Evolutionary conservation across 2,113 vertebrate species (phyloP).

Genomic region (Malurus melanocephalus): DNA sequence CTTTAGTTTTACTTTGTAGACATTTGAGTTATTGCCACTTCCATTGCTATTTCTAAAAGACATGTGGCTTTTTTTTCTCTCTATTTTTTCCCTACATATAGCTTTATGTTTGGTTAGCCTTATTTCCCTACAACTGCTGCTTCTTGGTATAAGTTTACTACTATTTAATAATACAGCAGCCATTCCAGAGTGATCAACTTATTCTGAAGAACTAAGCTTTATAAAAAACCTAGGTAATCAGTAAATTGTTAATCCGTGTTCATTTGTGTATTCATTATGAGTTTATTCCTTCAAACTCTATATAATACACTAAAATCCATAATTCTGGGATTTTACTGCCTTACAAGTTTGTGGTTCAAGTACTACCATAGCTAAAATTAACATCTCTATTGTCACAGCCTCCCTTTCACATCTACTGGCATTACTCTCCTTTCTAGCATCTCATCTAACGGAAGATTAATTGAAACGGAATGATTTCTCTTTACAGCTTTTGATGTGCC

Average conservation of each 20-base stretch:
- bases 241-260: not conserved
- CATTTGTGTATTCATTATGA: not conserved
- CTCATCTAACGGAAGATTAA: not conserved
- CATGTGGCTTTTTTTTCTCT: not conserved
- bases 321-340: not conserved
- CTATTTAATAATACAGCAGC: not conserved
- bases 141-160: not conserved
- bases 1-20: not conserved
- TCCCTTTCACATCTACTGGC: not conserved
- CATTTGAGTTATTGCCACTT: not conserved
- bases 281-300: not conserved
- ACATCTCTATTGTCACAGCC: not conserved
- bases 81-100: not conserved
- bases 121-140: not conserved
- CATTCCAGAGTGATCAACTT: not conserved
- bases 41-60: not conserved
- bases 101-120: not conserved
- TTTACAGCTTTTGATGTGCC: not conserved
- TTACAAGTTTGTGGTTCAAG: not conserved
- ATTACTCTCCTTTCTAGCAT: not conserved
- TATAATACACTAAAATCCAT: not conserved
- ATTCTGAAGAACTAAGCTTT: not conserved
- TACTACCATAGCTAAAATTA: not conserved
- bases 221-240: not conserved
- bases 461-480: not conserved